Conservation (phyloP, 92 coral and sea anemone species). For the Phenganax stokvisi region DNA sequence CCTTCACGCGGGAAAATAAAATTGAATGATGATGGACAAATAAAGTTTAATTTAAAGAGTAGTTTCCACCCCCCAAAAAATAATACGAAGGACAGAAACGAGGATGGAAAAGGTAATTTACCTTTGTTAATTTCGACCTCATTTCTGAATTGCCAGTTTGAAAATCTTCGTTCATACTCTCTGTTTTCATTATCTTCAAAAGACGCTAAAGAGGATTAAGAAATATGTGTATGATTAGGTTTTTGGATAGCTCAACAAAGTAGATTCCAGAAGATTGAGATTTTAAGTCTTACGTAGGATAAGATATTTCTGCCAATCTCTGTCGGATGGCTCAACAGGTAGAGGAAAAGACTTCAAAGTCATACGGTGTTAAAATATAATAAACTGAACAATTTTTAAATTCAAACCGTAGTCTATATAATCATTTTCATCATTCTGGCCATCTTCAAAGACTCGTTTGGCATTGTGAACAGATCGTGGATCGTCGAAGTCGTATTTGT, state of each 20-base stretch:
- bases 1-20: background rate
- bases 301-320: too few species aligned
- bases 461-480: background rate
- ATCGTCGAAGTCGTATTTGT: constrained; percentile 29
- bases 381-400: background rate
- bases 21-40: too few species aligned
- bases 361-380: background rate
- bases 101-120: background rate
- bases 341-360: background rate
- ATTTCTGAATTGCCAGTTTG: constrained; percentile 6
- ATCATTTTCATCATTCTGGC: background rate
- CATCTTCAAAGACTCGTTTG: background rate
- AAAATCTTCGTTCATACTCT: constrained; percentile 16
- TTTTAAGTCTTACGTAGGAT: too few species aligned
- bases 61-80: too few species aligned
- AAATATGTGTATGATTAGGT: background rate
- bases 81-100: too few species aligned
- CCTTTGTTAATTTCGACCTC: background rate
- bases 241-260: too few species aligned
- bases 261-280: too few species aligned
- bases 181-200: constrained; percentile 4
- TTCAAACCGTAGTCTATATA: constrained; percentile 29
- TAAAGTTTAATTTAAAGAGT: too few species aligned
- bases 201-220: background rate
- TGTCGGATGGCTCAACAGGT: too few species aligned